Evolutionary conservation across 2,797 vertebrate genomes (phyloP), one percentile per base, ranked within the genome.

Genomic region (Pangasius mekongensis): DNA sequence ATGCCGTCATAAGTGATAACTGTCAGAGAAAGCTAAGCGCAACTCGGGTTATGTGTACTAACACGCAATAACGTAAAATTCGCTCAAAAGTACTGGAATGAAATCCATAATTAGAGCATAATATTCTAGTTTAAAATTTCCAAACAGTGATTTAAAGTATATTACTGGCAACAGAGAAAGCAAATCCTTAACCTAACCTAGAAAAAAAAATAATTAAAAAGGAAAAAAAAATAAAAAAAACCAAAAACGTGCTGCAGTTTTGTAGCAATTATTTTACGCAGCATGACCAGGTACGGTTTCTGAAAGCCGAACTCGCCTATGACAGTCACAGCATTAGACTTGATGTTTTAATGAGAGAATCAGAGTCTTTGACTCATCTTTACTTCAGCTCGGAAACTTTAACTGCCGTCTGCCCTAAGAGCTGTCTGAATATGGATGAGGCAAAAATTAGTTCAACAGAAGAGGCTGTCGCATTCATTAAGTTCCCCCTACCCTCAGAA

Each of bases 361-460:
- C 88, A 89, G 91, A 86, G 80, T 85, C 87, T 95, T 94, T 91
- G 91, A 94, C 95, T 96, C 87, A 49, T 86, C 85, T 89, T 89
- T 87, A 94, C 95, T 95, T 96, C 95, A 94, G 94, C 73, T 36
- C 93, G 95, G 85, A 95, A 95, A 95, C 90, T 94, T 91, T 94
- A 94, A 94, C 94, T 95, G 94, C 94, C 94, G 92, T 88, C 91
- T 88, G 91, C 96, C 95, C 96, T 93, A 67, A 92, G 95, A 96
- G 95, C 95, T 95, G 94, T 95, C 94, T 96, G 95, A 97, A 96
- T 97, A 97, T 96, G 95, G 96, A 97, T 96, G 96, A 96, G 96
- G 95, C 93, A 96, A 96, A 92, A 97, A 96, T 96, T 95, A 96
- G 96, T 97, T 97, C 96, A 97, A 96, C 96, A 94, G 95, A 95